Evolutionary conservation across 2,113 vertebrate species (phyloP), one percentile per base, ranked within the genome.

Genomic region (Channa argus): DNA sequence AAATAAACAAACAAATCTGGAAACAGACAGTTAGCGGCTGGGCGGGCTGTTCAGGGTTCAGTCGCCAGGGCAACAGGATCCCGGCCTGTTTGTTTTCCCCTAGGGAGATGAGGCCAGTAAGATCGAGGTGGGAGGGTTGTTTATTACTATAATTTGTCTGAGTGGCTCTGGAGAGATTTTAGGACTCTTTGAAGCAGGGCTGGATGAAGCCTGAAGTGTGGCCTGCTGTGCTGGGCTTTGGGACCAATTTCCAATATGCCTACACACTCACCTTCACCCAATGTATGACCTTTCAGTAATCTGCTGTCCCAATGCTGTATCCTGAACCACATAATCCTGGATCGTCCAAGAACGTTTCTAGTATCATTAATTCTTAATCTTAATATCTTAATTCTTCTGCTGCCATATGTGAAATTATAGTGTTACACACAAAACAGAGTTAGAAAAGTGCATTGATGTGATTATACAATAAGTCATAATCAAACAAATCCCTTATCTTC

Each of bases 131-230:
- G 34, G 8, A 5, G 8, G 38, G 58, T 89, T 92, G 91, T 92
- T 91, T 92, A 92, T 92, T 88, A 91, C 89, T 89, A 77, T 92
- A 92, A 93, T 93, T 92, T 92, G 87, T 92, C 87, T 87, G 87
- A 90, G 90, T 86, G 87, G 79, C 87, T 91, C 86, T 88, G 74
- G 80, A 86, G 88, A 89, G 87, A 89, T 89, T 89, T 89, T 79
- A 80, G 75, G 70, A 74, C 49, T 74, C 86, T 92, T 92, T 92
- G 90, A 91, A 90, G 85, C 61, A 39, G 51, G 53, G 53, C 75
- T 86, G 87, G 86, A 75, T 84, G 84, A 86, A 86, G 89, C 86
- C 83, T 62, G 86, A 85, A 91, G 87, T 77, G 87, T 88, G 91
- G 86, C 88, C 75, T 79, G 86, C 85, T 87, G 90, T 80, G 83